Evolutionary conservation across 2,888 invertebrate genomes (phyloP).

Genomic region (Metalampra italica): DNA sequence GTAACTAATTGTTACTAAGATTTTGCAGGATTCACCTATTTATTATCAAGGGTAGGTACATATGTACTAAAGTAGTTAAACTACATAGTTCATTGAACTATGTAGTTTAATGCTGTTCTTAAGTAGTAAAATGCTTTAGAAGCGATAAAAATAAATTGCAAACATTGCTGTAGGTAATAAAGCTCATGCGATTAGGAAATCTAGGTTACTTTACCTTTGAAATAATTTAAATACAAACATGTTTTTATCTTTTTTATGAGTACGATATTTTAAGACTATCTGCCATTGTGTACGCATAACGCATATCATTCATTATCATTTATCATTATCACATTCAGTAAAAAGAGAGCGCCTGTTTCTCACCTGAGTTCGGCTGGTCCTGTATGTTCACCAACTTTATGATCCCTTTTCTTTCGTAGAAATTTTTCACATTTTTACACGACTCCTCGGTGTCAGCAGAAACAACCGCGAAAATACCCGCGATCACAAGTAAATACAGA

Average conservation of each 20-base stretch:
- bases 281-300: not conserved
- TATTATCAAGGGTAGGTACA: not conserved
- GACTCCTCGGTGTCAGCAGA: constrained; percentile 59
- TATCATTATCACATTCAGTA: constrained; percentile 43
- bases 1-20: too few relatives aligned
- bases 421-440: constrained; percentile 72
- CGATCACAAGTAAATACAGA: constrained; percentile 64
- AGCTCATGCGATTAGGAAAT: not conserved
- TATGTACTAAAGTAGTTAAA: not conserved
- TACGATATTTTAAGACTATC: constrained; percentile 8
- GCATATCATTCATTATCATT: constrained; percentile 44
- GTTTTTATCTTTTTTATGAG: not conserved
- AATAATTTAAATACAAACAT: not conserved
- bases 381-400: constrained; percentile 66
- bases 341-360: constrained; percentile 44
- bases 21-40: too few relatives aligned
- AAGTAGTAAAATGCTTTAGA: constrained; percentile 4
- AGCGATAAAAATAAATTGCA: constrained; percentile 4
- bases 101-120: constrained; percentile 2
- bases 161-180: constrained; percentile 6
- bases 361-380: constrained; percentile 74
- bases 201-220: constrained; percentile 5
- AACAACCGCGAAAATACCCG: constrained; percentile 53
- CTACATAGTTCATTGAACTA: not conserved
- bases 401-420: constrained; percentile 73